Evolutionary conservation across 1,140 invertebrate species (phyloP).

Genomic region (Drosophila lowei): DNA sequence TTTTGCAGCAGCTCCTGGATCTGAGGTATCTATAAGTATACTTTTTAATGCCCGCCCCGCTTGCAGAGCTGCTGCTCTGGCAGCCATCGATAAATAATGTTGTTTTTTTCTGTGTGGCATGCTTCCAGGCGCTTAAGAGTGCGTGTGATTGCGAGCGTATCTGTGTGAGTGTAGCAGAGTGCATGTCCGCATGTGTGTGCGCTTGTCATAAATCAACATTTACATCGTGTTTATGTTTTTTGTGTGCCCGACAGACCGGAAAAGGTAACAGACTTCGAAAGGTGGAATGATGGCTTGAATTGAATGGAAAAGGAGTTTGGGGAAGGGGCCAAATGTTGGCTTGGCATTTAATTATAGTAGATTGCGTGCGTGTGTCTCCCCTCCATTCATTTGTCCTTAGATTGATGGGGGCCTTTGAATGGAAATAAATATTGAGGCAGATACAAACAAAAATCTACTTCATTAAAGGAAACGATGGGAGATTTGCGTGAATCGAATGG

Average conservation of each 20-base stretch:
- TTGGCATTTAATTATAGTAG: conserved; percentile 42
- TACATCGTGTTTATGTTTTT: conserved; percentile 61
- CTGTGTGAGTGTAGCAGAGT: neutral
- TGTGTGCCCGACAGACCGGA: conserved; percentile 37
- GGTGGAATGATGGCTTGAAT: conserved; percentile 5
- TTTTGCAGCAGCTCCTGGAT: conserved; percentile 35
- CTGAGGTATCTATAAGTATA: conserved; percentile 23
- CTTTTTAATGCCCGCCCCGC: conserved; percentile 24
- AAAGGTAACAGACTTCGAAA: conserved; percentile 29
- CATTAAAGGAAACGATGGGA: conserved; percentile 25
- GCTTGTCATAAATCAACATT: conserved; percentile 72
- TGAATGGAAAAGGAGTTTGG: neutral
- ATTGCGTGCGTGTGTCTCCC: neutral
- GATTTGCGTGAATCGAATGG: conserved; percentile 7
- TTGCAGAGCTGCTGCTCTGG: conserved; percentile 4
- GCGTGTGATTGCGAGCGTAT: conserved; percentile 33
- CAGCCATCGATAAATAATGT: conserved; percentile 74
- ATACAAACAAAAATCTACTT: conserved; percentile 36
- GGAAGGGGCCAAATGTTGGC: conserved; percentile 8
- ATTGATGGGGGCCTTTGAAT: conserved; percentile 22
- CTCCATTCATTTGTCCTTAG: neutral
- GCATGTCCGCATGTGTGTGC: conserved; percentile 8
- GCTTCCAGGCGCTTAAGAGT: conserved; percentile 28
- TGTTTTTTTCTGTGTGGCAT: conserved; percentile 39
- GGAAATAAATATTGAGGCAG: conserved; percentile 21